phyloP scores from a whole-genome alignment of 2,113 vertebrate species.

The Atherinomorus stipes region DNA sequence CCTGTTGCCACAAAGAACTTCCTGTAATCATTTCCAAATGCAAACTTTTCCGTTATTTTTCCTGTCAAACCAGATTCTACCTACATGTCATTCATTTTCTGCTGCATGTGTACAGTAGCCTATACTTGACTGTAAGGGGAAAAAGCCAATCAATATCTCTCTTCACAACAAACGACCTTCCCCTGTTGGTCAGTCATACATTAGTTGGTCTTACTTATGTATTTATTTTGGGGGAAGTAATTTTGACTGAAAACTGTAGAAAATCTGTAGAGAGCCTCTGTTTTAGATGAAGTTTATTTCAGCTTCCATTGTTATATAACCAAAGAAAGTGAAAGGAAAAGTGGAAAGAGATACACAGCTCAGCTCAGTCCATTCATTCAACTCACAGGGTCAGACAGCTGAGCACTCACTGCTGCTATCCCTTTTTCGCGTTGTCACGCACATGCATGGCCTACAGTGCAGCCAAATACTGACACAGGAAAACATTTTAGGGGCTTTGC shows the following conservation, averaged over 20 bases:
- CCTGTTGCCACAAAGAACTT: constrained; percentile 22
- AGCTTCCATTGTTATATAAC: constrained; percentile 36
- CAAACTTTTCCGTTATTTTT: constrained; percentile 3
- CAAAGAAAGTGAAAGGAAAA: constrained; percentile 22
- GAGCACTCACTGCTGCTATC: constrained; percentile 16
- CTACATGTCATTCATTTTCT: background rate
- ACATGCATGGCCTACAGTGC: constrained; percentile 11
- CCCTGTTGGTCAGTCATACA: constrained; percentile 39
- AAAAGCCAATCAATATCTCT: constrained; percentile 30
- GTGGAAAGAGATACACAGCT: constrained; percentile 16
- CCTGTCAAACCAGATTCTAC: constrained; percentile 39
- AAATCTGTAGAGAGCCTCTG: background rate
- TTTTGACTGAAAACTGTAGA: constrained; percentile 27
- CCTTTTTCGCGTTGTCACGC: constrained; percentile 37
- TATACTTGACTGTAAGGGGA: background rate
- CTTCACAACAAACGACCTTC: background rate
- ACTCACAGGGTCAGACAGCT: constrained; percentile 46
- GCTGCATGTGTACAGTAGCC: background rate
- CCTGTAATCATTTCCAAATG: constrained; percentile 13
- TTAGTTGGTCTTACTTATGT: constrained; percentile 53
- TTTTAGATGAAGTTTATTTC: background rate
- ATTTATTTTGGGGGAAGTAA: constrained; percentile 55
- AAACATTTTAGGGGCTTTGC: constrained; percentile 3
- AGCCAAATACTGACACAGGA: constrained; percentile 1
- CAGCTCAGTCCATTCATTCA: constrained; percentile 19